phyloP scores from a whole-genome alignment of 2,797 vertebrate species.

The Melopsittacus undulatus region DNA sequence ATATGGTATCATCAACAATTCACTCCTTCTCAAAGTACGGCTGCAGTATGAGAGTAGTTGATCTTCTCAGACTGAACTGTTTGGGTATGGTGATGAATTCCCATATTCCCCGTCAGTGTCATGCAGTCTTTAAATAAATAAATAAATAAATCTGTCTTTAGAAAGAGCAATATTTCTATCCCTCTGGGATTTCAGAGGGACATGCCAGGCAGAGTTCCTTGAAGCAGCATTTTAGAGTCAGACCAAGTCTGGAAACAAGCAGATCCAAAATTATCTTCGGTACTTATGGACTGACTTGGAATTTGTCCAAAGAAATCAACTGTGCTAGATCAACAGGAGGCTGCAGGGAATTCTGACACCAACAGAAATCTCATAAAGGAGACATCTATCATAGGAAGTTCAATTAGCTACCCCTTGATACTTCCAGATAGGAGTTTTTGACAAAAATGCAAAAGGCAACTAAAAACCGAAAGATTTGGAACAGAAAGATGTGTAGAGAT shows the following conservation, averaged over 20 bases:
- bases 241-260: slow-evolving; percentile 23
- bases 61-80: neutral
- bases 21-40: neutral
- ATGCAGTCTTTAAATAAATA: neutral
- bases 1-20: neutral
- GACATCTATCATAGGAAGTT: neutral
- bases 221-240: slow-evolving; percentile 26
- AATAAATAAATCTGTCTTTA: neutral
- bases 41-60: neutral
- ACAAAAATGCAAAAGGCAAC: neutral
- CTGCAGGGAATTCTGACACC: slow-evolving; percentile 2
- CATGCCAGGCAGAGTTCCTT: slow-evolving; percentile 35
- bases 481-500: neutral
- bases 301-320: slow-evolving; percentile 38
- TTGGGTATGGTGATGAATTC: neutral
- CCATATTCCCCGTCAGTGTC: neutral
- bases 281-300: slow-evolving; percentile 42
- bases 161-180: slow-evolving; percentile 19
- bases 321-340: slow-evolving; percentile 37
- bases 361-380: neutral
- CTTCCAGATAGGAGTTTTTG: neutral
- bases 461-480: neutral
- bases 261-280: slow-evolving; percentile 38
- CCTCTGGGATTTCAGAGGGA: slow-evolving; percentile 34
- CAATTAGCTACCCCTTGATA: neutral